A percentile compares a stretch with the other conserved stretches of the same genome.
phyloP scores from a whole-genome alignment of 2,113 vertebrate species.

The Cavia aperea region DNA sequence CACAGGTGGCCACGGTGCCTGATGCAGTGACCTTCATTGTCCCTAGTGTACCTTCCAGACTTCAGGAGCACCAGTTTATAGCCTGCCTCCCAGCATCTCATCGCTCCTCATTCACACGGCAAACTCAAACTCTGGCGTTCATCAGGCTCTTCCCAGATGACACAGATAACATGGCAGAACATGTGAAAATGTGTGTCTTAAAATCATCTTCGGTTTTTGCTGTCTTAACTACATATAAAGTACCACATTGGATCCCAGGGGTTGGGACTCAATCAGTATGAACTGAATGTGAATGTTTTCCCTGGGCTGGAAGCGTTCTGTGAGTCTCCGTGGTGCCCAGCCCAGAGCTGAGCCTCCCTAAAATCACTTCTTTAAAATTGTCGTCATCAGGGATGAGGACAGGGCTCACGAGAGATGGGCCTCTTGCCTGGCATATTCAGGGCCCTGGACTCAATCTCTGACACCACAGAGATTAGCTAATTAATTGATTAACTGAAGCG shows the following conservation, averaged over 20 bases:
- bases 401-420: neutral
- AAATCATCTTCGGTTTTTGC: slow-evolving; percentile 4
- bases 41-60: neutral
- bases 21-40: slow-evolving; percentile 14
- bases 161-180: neutral
- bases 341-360: neutral
- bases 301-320: neutral
- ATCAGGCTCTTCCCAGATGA: neutral
- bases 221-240: slow-evolving; percentile 7
- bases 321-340: neutral
- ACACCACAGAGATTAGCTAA: neutral
- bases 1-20: slow-evolving; percentile 5
- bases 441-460: too few relatives aligned
- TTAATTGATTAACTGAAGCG: neutral
- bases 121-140: neutral
- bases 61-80: neutral
- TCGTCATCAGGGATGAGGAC: neutral
- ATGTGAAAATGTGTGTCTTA: neutral
- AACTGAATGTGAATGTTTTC: neutral
- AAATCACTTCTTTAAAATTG: neutral
- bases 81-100: neutral
- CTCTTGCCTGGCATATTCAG: too few relatives aligned
- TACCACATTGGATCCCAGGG: neutral
- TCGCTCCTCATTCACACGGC: accelerated
- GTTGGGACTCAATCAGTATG: neutral